A percentile compares a stretch with the other conserved stretches of the same genome.
Evolutionary conservation across 2,888 invertebrate species (phyloP).

Genomic region (Halictus quadricinctus): DNA sequence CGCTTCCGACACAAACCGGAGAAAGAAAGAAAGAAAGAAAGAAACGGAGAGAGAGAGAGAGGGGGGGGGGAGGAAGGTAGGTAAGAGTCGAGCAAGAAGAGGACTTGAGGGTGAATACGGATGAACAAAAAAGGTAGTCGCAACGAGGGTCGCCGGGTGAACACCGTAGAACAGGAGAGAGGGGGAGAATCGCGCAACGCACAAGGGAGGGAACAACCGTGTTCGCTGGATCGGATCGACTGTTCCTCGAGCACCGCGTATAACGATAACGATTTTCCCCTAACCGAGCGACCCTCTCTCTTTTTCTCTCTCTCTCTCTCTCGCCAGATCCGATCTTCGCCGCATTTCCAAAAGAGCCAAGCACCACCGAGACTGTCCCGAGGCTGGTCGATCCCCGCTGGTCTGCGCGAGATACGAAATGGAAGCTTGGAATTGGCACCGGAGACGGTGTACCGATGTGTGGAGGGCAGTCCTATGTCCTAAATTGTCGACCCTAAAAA

Average conservation of each 20-base stretch:
- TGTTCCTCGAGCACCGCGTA: conserved; percentile 7
- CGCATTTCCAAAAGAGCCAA: not conserved
- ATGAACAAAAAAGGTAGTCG: conserved; percentile 41
- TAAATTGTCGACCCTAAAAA: not conserved
- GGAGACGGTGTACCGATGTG: not conserved
- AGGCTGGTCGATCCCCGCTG: not conserved
- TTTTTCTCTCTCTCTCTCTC: not conserved
- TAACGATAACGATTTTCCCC: conserved; percentile 6
- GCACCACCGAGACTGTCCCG: not conserved
- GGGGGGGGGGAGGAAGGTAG: not conserved
- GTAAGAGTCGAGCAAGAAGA: not conserved
- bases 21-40: not conserved
- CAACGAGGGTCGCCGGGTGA: not conserved
- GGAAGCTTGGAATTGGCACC: not conserved
- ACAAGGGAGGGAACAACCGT: not conserved
- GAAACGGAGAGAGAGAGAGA: not conserved
- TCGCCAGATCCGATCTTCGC: not conserved
- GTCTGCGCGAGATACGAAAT: not conserved
- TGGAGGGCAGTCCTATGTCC: not conserved
- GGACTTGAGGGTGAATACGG: conserved; percentile 14
- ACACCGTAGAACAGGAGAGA: not conserved
- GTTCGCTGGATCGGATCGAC: conserved; percentile 7
- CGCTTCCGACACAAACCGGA: not conserved
- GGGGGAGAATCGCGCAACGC: not conserved
- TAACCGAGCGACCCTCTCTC: not conserved